Base-by-base conservation (phyloP, 2,888 invertebrate species). In the Pilophorus perplexus region DNA sequence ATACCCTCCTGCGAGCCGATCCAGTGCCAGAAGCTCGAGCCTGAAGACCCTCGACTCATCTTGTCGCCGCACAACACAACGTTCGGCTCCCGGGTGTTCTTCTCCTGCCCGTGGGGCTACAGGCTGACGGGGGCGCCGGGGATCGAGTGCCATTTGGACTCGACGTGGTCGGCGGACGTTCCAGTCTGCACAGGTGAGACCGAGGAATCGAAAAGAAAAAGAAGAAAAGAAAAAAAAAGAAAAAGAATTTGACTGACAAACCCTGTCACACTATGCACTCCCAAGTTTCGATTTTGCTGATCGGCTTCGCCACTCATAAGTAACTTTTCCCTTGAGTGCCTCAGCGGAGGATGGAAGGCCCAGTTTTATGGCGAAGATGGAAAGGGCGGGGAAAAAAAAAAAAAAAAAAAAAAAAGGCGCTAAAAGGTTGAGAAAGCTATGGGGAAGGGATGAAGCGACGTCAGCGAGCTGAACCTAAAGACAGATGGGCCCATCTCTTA, bases 51-150 rank as follows among this genome's bases (percentile, higher is more conserved):
- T 0, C 87, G 88, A 75, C 80, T 92, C 50, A 85, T 84, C 74
- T 79, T 91, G 70, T 82, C 88, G 68, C 89, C 90, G 74, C 84
- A 89, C 77, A 90, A 91, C 78, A 85, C 89, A 68, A 89, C 87
- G 72, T 88, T 85, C 74, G 90, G 90, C 60, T 90, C 90, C 5
- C 83, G 86, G 59, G 89, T 89, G 12, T 83, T 88, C 72, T 93
- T 92, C 79, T 84, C 85, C 71, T 93, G 93, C 75, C 84, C 89
- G 69, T 90, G 89, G 87, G 91, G 92, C 65, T 89, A 90, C 77
- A 82, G 85, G 69, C 81, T 93, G 59, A 80, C 82, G 59, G 93
- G 92, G 10, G 81, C 85, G 48, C 87, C 89, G 5, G 88, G 86
- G 33, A 81, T 92, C 68, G 88, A 87, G 77, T 93, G 93, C 77